Percentiles rank a stretch among this genome's conserved stretches.
Evolutionary conservation across 53 echinoderm and acorn worm species (phyloP).

Genomic region (Hippasteria phrygiana): DNA sequence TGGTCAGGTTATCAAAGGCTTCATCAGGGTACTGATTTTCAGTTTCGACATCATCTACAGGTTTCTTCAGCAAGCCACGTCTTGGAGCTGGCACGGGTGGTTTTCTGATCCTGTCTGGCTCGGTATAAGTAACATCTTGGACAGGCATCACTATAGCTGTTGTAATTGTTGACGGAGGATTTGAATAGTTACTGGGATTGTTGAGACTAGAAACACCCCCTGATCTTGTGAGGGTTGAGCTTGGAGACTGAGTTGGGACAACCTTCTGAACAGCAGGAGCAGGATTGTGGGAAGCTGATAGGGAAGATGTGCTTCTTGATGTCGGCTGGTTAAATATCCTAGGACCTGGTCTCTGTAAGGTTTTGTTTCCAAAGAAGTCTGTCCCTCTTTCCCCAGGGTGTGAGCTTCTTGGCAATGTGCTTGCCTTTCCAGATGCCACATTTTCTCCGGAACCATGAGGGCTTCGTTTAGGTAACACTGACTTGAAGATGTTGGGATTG

Average conservation of each 20-base stretch:
- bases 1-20: not conserved
- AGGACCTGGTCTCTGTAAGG: constrained; percentile 32
- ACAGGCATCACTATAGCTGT: constrained; percentile 64
- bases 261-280: constrained; percentile 54
- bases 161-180: constrained; percentile 11
- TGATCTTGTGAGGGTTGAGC: constrained; percentile 44
- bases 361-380: constrained; percentile 53
- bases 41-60: constrained; percentile 1
- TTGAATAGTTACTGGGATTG: constrained; percentile 20
- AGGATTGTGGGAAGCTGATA: constrained; percentile 1
- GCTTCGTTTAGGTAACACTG: constrained; percentile 34
- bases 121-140: constrained; percentile 39
- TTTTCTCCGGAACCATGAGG: not conserved
- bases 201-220: constrained; percentile 37
- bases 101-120: constrained; percentile 21
- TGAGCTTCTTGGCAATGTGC: constrained; percentile 29
- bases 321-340: constrained; percentile 50
- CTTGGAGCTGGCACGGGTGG: constrained; percentile 58
- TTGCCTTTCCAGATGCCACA: constrained; percentile 6
- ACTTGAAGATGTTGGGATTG: constrained; percentile 60
- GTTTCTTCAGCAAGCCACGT: constrained; percentile 39
- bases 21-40: constrained; percentile 22
- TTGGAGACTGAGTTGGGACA: constrained; percentile 40
- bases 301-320: constrained; percentile 39
- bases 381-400: constrained; percentile 31